Evolutionary conservation across 2,888 invertebrate genomes (phyloP), one percentile per base, ranked within the genome.

Genomic region (Cyclophora punctaria): DNA sequence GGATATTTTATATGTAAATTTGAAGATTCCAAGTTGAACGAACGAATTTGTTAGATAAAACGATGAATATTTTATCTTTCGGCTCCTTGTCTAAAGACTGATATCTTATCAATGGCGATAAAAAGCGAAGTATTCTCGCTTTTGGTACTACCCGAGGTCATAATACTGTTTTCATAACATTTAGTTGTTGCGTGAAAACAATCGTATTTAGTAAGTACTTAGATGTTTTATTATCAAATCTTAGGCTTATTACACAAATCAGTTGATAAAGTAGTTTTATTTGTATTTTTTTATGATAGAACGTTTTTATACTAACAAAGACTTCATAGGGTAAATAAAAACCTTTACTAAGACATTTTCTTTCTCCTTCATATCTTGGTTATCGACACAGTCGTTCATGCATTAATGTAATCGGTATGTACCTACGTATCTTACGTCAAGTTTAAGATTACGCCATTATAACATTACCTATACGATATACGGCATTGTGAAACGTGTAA

Each of bases 21-120:
- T 67, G 69, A 58, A 66, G 71, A 66, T 72, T 70, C 62, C 62
- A 73, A 79, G 81, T 81, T 82, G 80, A 82, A 83, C 62, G 80
- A 65, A 75, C 78, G 70, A 73, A 73, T 71, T 68, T 58, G 68
- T 66, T 63, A 73, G 81, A 80, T 80, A 80, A 68, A 70, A 71
- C 66, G 60, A 61, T 66, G 61, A 58, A 69, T 66, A 58, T 71
- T 37, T 37, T 76, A 79, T 78, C 75, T 67, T 62, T 62, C 59
- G 60, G 63, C 67, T 68, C 52, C 73, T 78, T 78, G 78, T 80
- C 78, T 78, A 71, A 73, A 73, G 73, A 71, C 70, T 58, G 60
- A 59, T 75, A 76, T 77, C 72, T 79, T 75, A 78, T 79, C 78
- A 59, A 45, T 34, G 44, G 52, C 54, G 78, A 79, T 80, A 79